Evolutionary conservation across 2,113 vertebrate species (phyloP).

Genomic region (Azemiops feae): DNA sequence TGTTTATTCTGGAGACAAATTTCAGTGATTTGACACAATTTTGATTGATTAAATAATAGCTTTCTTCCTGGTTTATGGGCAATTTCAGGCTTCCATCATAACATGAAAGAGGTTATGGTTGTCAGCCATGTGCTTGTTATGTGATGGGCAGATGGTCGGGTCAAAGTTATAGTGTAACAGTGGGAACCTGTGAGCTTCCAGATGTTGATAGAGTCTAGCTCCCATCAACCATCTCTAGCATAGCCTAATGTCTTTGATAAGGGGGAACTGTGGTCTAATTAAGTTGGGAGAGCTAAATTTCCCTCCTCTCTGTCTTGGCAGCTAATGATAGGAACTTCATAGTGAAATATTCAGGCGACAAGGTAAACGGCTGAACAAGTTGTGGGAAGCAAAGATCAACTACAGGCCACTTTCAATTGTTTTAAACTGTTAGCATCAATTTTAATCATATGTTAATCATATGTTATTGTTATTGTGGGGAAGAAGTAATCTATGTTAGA

Average conservation of each 20-base stretch:
- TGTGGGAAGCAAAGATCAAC: constrained; percentile 49
- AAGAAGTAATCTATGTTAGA: constrained; percentile 16
- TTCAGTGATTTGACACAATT: constrained; percentile 83
- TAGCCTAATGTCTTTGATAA: background rate
- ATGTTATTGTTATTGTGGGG: constrained; percentile 4
- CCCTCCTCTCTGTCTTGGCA: background rate
- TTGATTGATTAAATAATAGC: constrained; percentile 89
- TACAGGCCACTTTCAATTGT: constrained; percentile 49
- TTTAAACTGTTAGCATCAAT: constrained; percentile 35
- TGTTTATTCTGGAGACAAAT: constrained; percentile 86
- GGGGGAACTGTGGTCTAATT: background rate
- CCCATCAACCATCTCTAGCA: background rate
- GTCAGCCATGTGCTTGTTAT: constrained; percentile 56
- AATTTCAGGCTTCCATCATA: constrained; percentile 73
- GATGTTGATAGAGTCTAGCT: background rate
- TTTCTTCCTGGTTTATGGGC: constrained; percentile 82
- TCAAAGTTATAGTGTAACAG: background rate
- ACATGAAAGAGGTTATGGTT: constrained; percentile 64
- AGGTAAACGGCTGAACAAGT: constrained; percentile 47
- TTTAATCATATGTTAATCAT: constrained; percentile 2
- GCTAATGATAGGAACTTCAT: constrained; percentile 46
- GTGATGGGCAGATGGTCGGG: constrained; percentile 59
- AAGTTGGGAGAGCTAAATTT: background rate
- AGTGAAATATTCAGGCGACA: constrained; percentile 41
- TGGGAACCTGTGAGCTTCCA: background rate